phyloP scores from a whole-genome alignment of 2,113 vertebrate genomes.

The Clarias magur region DNA sequence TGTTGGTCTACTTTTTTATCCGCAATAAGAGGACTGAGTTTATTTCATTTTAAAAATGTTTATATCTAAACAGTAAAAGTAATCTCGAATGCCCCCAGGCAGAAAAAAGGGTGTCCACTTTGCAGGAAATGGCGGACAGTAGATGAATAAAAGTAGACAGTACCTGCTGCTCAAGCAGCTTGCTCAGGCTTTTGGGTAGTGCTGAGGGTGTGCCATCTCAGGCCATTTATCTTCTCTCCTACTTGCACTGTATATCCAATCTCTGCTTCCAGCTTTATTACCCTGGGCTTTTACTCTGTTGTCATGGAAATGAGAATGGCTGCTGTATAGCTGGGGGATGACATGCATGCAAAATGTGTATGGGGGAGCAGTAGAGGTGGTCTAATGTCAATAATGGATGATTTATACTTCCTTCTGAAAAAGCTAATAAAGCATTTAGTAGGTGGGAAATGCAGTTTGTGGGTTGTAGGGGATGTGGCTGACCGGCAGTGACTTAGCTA shows the following conservation, averaged over 20 bases:
- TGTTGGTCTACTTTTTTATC: no score
- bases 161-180: constrained; percentile 6
- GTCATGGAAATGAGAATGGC: constrained; percentile 38
- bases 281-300: constrained; percentile 13
- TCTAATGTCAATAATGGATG: constrained; percentile 15
- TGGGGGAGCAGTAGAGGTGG: constrained; percentile 8
- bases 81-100: not conserved
- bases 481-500: not conserved
- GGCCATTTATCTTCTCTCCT: constrained; percentile 19
- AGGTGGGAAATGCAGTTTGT: not conserved
- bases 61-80: not conserved
- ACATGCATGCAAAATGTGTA: constrained; percentile 22
- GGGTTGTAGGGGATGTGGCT: not conserved
- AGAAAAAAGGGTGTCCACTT: not conserved
- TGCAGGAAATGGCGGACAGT: constrained; percentile 4
- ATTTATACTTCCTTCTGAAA: not conserved
- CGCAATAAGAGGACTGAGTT: no score
- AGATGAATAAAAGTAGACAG: not conserved
- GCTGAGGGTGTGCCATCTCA: constrained; percentile 27
- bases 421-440: not conserved
- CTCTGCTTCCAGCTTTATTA: constrained; percentile 10
- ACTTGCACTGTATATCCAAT: not conserved
- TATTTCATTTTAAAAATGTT: no score
- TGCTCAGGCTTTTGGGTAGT: constrained; percentile 10
- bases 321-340: constrained; percentile 30